Evolutionary conservation across 1,140 invertebrate genomes (phyloP).

Genomic region (Drosophila equinoxialis): DNA sequence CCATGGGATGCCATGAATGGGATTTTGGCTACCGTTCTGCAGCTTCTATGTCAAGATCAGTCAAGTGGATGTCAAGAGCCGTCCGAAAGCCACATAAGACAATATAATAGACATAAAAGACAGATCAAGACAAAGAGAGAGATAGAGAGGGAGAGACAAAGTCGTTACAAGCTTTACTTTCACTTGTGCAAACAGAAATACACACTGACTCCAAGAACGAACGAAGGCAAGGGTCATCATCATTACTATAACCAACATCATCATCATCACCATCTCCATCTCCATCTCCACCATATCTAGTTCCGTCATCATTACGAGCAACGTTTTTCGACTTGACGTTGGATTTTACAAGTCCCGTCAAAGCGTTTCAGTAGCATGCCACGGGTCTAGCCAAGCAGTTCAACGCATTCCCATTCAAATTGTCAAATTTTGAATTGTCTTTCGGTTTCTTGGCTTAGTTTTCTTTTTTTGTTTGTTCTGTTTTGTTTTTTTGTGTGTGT

Average conservation of each 20-base stretch:
- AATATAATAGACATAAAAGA: not conserved
- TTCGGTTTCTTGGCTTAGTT: not conserved
- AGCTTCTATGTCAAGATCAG: constrained; percentile 72
- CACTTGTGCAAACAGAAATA: constrained; percentile 71
- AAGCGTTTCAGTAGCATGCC: constrained; percentile 73
- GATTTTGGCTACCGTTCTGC: constrained; percentile 40
- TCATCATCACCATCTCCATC: constrained; percentile 19
- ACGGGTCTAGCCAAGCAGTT: constrained; percentile 70
- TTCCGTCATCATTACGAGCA: constrained; percentile 23
- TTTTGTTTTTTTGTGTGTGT: too few species aligned
- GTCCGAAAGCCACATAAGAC: constrained; percentile 1
- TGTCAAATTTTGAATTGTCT: constrained; percentile 1
- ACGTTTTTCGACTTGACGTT: constrained; percentile 29
- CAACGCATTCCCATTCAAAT: not conserved
- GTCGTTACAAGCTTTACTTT: constrained; percentile 71
- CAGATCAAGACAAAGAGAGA: constrained; percentile 14
- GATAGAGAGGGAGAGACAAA: constrained; percentile 38
- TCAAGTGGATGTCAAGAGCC: constrained; percentile 21
- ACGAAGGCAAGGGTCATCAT: constrained; percentile 43
- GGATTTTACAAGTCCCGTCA: constrained; percentile 43
- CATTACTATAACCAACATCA: not conserved
- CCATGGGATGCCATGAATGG: not conserved
- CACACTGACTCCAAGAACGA: constrained; percentile 48
- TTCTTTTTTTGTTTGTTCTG: not conserved
- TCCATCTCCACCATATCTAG: not conserved